These are phyloP conservation scores for Polyodon spathula DNA, from an alignment of 2,113 vertebrate species.

Conservation along the genomic window DNA sequence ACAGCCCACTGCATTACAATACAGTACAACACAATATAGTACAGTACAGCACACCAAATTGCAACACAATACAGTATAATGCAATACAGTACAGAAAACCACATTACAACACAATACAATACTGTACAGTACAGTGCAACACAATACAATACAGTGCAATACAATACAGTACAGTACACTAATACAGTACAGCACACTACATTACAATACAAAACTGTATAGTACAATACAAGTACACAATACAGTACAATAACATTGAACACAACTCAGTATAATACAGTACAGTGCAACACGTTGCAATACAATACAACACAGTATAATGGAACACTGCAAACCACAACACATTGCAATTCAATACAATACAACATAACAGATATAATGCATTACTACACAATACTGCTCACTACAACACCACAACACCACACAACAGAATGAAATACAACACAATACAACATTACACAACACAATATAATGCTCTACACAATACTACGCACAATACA, in stretches of 20 bases:
- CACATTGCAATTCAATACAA: too few species aligned
- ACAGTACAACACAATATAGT: too few species aligned
- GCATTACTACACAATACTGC: neutral
- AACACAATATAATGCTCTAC: too few species aligned
- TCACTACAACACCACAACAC: too few species aligned
- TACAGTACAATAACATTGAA: neutral
- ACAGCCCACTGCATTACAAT: too few species aligned
- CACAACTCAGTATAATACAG: neutral
- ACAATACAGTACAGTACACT: too few species aligned
- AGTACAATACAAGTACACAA: neutral
- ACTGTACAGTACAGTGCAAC: neutral
- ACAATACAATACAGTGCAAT: neutral
- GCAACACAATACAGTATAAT: too few species aligned
- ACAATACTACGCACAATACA: too few species aligned
- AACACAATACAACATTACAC: neutral
- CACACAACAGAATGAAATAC: neutral
- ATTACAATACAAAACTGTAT: neutral
- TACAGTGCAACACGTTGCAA: neutral
- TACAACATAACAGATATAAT: neutral
- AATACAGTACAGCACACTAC: neutral
- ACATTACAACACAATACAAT: neutral
- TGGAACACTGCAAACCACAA: neutral
- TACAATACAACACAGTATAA: too few species aligned
- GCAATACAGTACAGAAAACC: too few species aligned
- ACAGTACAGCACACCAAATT: too few species aligned